Evolutionary conservation across 2,888 invertebrate species (phyloP), one percentile per base, ranked within the genome.

Genomic region (Endotricha flammealis): DNA sequence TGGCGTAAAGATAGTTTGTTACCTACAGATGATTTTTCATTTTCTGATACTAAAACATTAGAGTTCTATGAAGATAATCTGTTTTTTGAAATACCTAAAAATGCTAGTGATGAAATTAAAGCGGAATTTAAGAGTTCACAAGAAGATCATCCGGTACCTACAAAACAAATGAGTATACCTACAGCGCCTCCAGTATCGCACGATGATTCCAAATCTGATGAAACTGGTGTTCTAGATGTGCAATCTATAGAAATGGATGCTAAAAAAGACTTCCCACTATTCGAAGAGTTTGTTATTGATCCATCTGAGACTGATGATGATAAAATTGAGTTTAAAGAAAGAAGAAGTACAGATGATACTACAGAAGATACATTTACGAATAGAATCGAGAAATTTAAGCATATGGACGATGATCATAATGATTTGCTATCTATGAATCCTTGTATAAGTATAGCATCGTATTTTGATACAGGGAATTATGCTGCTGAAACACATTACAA

Each of bases 381-480:
- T 37, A 67, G 85, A 51, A 66, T 86, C 1, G 83, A 82, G 36
- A 74, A 64, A 43, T 83, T 67, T 45, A 77, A 82, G 30, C 65
- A 73, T 32, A 59, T 70, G 56, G 75, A 53, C 8, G 39, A 42
- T 1, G 58, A 59, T 6, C 3, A 46, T 2, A 46, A 54, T 16
- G 45, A 54, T 12, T 27, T 60, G 4, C 52, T 56, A 1, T 55
- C 58, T 8, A 41, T 49, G 2, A 71, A 63, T 36, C 72, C 74
- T 10, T 63, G 70, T 0, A 56, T 74, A 10, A 64, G 68, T 4
- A 75, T 83, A 49, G 73, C 80, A 3, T 86, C 86, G 1, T 86
- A 85, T 46, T 85, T 85, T 17, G 85, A 86, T 36, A 86, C 85
- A 0, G 85, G 86, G 1, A 85, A 86, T 38, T 85, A 77, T 44